phyloP scores from a whole-genome alignment of 2,797 vertebrate species.

The Pogoniulus pusillus region DNA sequence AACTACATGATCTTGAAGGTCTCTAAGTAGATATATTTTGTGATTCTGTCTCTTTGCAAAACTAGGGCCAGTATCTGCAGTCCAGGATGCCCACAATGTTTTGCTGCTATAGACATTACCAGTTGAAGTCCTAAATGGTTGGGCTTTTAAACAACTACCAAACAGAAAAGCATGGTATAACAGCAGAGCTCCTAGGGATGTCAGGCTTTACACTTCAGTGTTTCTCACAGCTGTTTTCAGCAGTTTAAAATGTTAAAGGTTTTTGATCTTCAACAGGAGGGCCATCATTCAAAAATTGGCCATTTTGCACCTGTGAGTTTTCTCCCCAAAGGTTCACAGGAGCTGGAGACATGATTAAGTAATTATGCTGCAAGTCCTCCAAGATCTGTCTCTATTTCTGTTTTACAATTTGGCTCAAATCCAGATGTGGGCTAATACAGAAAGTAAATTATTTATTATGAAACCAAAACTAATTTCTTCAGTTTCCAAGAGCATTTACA shows the following conservation, averaged over 20 bases:
- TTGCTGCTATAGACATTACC: not conserved
- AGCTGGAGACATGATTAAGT: not conserved
- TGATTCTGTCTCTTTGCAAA: not conserved
- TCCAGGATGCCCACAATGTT: not conserved
- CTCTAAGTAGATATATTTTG: no score
- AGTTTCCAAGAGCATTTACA: not conserved
- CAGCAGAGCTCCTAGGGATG: not conserved
- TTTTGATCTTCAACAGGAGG: not conserved
- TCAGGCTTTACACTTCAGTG: not conserved
- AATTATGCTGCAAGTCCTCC: not conserved
- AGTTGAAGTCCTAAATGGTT: not conserved
- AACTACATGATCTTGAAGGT: no score
- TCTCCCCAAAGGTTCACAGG: not conserved
- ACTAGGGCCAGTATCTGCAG: not conserved
- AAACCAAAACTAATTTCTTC: not conserved
- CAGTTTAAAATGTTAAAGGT: not conserved
- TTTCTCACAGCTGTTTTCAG: not conserved
- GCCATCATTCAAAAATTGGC: not conserved
- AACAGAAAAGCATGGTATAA: not conserved
- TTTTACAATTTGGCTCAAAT: not conserved
- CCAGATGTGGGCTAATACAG: not conserved
- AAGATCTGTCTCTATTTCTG: not conserved
- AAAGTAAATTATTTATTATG: not conserved
- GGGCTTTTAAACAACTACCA: not conserved
- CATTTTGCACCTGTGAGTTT: not conserved